Evolutionary conservation across 2,888 invertebrate genomes (phyloP), one percentile per base, ranked within the genome.

Genomic region (Ptychoptera albimana): DNA sequence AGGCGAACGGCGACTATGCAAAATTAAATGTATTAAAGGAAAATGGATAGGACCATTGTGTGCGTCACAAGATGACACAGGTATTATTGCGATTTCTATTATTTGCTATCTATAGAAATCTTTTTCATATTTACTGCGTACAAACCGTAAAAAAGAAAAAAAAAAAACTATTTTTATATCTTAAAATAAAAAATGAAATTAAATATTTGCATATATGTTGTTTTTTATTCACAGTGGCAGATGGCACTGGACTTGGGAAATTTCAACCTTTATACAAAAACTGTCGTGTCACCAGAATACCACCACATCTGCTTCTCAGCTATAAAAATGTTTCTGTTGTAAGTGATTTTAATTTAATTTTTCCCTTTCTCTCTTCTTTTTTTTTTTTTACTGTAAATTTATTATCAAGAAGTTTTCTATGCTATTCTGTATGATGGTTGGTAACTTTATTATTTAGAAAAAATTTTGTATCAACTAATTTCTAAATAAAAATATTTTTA

Each of bases 1-100:
- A 47, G 78, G 78, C 49, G 82, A 82, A 58, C 70, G 75, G 45
- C 69, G 82, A 23, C 72, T 82, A 45, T 86, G 86, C 64, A 86
- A 86, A 64, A 82, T 86, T 51, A 84, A 85, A 61, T 86, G 86
- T 58, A 77, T 85, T 48, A 82, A 80, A 57, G 85, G 85, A 39
- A 79, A 82, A 59, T 86, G 86, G 86, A 81, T 84, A 37, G 86
- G 86, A 2, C 86, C 86, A 1, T 67, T 86, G 14, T 86, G 86
- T 60, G 79, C 79, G 42, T 74, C 72, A 49, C 63, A 62, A 42
- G 77, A 81, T 53, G 75, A 11, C 14, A 34, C 79, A 70, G 82
- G 84, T 83, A 68, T 67, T 52, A 44, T 37, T n/a, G 39, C 40
- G 29, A 38, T 37, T 38, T 42, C 16, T 34, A 42, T 34, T 23